A percentile compares a stretch with the other conserved stretches of the same genome.
phyloP scores from a whole-genome alignment of 1,140 invertebrate species.

The Drosophila pruinosa region DNA sequence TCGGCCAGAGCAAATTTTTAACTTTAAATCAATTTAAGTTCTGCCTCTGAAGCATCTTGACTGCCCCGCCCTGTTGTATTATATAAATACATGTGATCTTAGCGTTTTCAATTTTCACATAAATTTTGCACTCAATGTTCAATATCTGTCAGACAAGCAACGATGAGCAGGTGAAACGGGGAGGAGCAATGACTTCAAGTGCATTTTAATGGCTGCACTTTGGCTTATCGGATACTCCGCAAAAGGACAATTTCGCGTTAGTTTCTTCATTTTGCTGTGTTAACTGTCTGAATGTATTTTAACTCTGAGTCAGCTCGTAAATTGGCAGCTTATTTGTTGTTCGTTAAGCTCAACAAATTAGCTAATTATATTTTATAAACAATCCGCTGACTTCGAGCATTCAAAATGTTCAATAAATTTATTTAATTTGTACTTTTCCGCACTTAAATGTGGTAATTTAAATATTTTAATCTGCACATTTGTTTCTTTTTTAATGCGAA shows the following conservation, averaged over 20 bases:
- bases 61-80: slow-evolving; percentile 17
- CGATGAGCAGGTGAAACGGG: not conserved
- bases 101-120: slow-evolving; percentile 54
- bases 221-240: slow-evolving; percentile 51
- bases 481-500: slow-evolving; percentile 15
- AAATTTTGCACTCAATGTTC: slow-evolving; percentile 58
- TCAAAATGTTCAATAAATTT: slow-evolving; percentile 46
- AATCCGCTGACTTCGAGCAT: slow-evolving; percentile 21
- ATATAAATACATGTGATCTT: slow-evolving; percentile 6
- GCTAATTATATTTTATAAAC: slow-evolving; percentile 60
- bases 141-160: not conserved
- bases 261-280: slow-evolving; percentile 5
- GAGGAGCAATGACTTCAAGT: slow-evolving; percentile 25
- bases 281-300: slow-evolving; percentile 34
- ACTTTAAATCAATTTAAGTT: slow-evolving; percentile 63
- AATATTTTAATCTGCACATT: slow-evolving; percentile 13
- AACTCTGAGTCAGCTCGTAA: slow-evolving; percentile 54
- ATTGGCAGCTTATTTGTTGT: slow-evolving; percentile 42
- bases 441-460: not conserved
- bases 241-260: slow-evolving; percentile 51
- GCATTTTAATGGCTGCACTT: slow-evolving; percentile 49
- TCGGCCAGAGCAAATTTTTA: slow-evolving; percentile 38
- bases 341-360: slow-evolving; percentile 42
- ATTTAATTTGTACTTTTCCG: slow-evolving; percentile 53
- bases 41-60: slow-evolving; percentile 9